Conservation (phyloP, 2,113 vertebrate genomes). For the Rhinolophus sinicus region DNA sequence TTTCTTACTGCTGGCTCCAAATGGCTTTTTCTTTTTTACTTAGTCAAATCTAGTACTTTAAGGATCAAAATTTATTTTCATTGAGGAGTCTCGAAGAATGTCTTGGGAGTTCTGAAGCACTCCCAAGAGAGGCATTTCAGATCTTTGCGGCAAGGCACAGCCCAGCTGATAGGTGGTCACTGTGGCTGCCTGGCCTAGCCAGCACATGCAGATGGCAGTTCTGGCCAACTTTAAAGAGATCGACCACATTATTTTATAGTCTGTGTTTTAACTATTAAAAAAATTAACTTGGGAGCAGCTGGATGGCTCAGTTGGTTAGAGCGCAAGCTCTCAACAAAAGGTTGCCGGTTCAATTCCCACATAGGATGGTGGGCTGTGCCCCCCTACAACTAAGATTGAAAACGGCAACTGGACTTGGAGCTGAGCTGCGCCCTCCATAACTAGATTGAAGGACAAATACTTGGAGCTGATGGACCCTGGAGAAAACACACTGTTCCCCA, state of each 20-base stretch:
- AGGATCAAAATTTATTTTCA: neutral
- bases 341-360: too few relatives aligned
- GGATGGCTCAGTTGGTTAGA: too few relatives aligned
- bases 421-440: too few relatives aligned
- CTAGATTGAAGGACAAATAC: too few relatives aligned
- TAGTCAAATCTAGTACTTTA: neutral
- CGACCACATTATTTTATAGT: neutral
- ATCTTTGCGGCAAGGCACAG: neutral
- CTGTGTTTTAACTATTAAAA: neutral
- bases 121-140: neutral
- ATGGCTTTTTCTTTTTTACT: neutral
- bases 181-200: too few relatives aligned
- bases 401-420: too few relatives aligned
- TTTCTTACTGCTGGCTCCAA: neutral
- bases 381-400: too few relatives aligned
- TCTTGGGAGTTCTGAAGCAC: neutral
- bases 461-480: too few relatives aligned
- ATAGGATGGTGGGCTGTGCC: too few relatives aligned
- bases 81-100: neutral
- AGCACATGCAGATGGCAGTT: rapidly evolving
- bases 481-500: too few relatives aligned
- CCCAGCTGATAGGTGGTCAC: neutral
- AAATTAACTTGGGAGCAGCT: neutral
- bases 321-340: too few relatives aligned
- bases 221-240: neutral